Conservation (phyloP, 2,113 vertebrate genomes). For the Actenoides hombroni region DNA sequence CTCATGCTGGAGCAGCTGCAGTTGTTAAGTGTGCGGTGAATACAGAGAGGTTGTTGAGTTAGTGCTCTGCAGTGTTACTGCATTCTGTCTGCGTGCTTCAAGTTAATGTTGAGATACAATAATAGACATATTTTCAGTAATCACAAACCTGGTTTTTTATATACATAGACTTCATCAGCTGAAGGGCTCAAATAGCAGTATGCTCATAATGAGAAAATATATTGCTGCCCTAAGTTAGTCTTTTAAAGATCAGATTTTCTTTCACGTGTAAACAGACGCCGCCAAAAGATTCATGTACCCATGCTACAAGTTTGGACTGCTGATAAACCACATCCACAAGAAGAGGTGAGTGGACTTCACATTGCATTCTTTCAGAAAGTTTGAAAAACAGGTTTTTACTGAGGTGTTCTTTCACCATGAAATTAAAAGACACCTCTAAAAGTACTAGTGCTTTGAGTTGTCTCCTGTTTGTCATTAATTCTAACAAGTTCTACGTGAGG, state of each 20-base stretch:
- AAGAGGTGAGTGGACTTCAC: slow-evolving; percentile 82
- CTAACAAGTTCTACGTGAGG: background rate
- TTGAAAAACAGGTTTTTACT: background rate
- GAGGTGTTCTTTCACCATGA: background rate
- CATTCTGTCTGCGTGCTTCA: background rate
- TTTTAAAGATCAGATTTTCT: background rate
- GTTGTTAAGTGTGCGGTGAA: background rate
- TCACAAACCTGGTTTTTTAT: background rate
- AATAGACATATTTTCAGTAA: background rate
- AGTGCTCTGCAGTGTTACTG: background rate
- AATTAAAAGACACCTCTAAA: background rate
- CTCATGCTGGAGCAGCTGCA: background rate
- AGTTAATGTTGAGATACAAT: accelerated
- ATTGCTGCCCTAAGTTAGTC: background rate
- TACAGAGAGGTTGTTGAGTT: background rate
- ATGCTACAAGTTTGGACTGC: slow-evolving; percentile 97
- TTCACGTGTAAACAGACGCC: slow-evolving; percentile 75
- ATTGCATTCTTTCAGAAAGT: background rate
- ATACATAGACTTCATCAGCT: background rate
- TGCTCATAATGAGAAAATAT: background rate
- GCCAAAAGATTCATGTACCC: slow-evolving; percentile 90
- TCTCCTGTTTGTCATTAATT: background rate
- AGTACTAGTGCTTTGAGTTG: background rate
- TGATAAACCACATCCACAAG: slow-evolving; percentile 95
- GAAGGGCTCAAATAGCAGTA: background rate